These are phyloP conservation scores for Eptesicus fuscus DNA, from an alignment of 2,113 vertebrate species.

Conservation along the genomic window DNA sequence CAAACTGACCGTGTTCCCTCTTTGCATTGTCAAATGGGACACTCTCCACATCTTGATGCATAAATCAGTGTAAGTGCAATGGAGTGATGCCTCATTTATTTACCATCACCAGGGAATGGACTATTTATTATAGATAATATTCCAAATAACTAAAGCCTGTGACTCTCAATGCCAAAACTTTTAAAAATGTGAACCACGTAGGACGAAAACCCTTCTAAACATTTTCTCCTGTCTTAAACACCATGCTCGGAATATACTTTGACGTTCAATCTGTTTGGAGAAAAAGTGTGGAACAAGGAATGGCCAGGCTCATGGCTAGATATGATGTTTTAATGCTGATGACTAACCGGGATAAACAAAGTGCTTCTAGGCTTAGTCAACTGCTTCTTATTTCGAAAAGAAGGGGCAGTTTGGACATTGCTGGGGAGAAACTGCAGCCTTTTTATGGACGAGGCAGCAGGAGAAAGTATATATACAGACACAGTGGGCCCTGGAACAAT, in stretches of 20 bases:
- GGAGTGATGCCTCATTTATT: slow-evolving; percentile 47
- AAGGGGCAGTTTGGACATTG: background rate
- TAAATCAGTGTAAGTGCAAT: slow-evolving; percentile 31
- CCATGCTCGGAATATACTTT: background rate
- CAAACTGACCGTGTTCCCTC: background rate
- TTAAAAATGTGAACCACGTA: slow-evolving; percentile 19
- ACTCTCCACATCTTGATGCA: background rate
- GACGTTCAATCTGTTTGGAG: background rate
- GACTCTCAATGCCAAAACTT: slow-evolving; percentile 41
- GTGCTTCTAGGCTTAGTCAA: background rate
- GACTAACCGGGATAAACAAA: background rate
- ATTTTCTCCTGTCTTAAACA: slow-evolving; percentile 3
- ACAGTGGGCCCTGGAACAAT: background rate
- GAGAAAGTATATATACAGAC: background rate
- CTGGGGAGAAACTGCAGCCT: background rate
- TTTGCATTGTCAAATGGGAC: slow-evolving; percentile 33
- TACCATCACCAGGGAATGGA: slow-evolving; percentile 21
- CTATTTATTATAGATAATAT: slow-evolving; percentile 50
- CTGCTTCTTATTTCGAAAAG: background rate
- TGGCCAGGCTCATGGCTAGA: background rate
- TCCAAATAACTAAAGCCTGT: slow-evolving; percentile 36
- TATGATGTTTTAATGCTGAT: background rate
- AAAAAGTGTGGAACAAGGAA: background rate
- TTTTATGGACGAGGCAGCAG: background rate
- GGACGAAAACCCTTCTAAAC: slow-evolving; percentile 36